A percentile compares a stretch with the other conserved stretches of the same genome.
phyloP scores from a whole-genome alignment of 2,797 vertebrate genomes.

The Mormyrus proboscirostris region DNA sequence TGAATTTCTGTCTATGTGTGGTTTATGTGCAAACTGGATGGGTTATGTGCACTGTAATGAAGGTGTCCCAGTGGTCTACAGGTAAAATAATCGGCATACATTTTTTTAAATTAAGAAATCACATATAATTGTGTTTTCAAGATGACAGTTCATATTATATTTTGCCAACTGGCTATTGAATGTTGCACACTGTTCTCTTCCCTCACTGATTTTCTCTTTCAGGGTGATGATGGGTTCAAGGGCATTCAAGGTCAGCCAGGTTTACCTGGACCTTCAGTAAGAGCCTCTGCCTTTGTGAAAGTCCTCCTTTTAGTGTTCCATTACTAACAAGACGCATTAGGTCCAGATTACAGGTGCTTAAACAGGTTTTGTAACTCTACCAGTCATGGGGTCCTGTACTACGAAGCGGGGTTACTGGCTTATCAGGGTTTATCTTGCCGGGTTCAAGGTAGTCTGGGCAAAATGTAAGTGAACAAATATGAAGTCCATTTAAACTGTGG shows the following conservation, averaged over 20 bases:
- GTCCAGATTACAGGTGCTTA: background rate
- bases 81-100: background rate
- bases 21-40: background rate
- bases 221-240: conserved; percentile 72
- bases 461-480: too few relatives aligned
- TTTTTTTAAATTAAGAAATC: background rate
- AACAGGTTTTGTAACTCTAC: background rate
- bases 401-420: too few relatives aligned
- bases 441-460: too few relatives aligned
- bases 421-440: too few relatives aligned
- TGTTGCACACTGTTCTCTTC: background rate
- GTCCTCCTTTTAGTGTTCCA: background rate
- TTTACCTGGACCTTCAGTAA: conserved; percentile 64
- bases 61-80: background rate
- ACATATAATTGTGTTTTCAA: background rate
- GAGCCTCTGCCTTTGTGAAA: conserved; percentile 24
- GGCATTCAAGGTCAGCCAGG: conserved; percentile 67
- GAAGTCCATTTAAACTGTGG: too few relatives aligned
- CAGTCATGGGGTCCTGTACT: background rate
- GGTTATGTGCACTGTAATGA: background rate
- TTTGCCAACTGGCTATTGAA: background rate
- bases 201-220: conserved; percentile 18
- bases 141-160: background rate
- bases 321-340: background rate
- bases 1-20: background rate